Base-by-base conservation (phyloP, 2,113 vertebrate species). In the Eubucco bourcierii region DNA sequence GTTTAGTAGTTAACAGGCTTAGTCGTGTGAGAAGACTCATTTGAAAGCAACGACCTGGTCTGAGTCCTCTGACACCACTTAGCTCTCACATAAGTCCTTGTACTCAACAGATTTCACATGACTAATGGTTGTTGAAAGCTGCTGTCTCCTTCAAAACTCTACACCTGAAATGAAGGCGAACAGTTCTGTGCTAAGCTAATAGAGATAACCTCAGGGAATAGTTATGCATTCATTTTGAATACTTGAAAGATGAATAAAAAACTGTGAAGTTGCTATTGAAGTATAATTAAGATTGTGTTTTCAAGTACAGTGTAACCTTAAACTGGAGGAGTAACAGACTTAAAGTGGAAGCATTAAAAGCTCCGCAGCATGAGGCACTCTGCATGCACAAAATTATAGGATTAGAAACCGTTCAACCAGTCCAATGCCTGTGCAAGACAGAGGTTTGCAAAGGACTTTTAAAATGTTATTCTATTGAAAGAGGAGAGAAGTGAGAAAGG, bases 201-300 rank as follows among this genome's bases (percentile, higher is more conserved):
- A 74, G 52, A 88, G 28, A 23, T 44, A 95, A 90, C 94, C 93
- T 94, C 7, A 1, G 87, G 87, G 72, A 93, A 68, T 66, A 83
- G 91, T 88, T 92, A 86, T 17, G 16, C 55, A 88, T 84, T 94
- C 39, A 63, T 92, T 94, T 90, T 79, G 75, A 94, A 91, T 73
- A 59, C 91, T 95, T 90, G 84, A 95, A 96, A 88, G 80, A 80
- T 20, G 84, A 80, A 90, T 84, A 92, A 87, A 90, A 95, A 84
- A 67, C 72, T 65, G 78, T 65, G 82, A 91, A 90, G 82, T 90
- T 91, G 82, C 61, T 88, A 76, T 25, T 96, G 91, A 95, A 93
- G 65, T 90, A 90, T 95, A 93, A 96, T 96, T 96, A 96, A 95
- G 93, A 91, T 61, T 68, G 33, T 86, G 65, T 95, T 94, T 94